Base-by-base conservation (phyloP, 2,797 vertebrate species). In the Danio kyathit region DNA sequence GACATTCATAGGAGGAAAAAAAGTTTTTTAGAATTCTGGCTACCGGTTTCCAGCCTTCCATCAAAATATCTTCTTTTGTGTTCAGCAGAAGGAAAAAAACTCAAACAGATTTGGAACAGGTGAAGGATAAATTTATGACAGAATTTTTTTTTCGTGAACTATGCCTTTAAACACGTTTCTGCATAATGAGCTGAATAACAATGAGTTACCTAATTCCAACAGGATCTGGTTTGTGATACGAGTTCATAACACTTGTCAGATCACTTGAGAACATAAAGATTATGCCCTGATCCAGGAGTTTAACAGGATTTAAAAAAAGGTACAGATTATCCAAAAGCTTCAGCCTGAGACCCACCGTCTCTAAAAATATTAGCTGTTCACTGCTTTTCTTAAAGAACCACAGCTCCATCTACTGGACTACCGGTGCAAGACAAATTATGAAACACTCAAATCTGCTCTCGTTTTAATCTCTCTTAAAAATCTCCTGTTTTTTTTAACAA, bases 391-490 rank as follows among this genome's bases (percentile, higher is more conserved):
- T 6, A 71, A 71, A 79, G 46, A 61, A 44, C 66, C 66, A 79
- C 67, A 71, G 67, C 76, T 63, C 67, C 57, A 79, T 71, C 77
- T 79, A 52, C 57, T 71, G 76, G 66, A 60, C 6, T 13, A 52
- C 8, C 54, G 38, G 6, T 43, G 56, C 11, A 21, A 60, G 29
- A 70, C 12, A 14, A 59, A 46, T 2, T 11, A n/a, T 29, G 5
- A 1, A 38, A 65, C 16, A 1, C 0, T 7, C n/a, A 43, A 11
- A 56, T 17, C 16, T 54, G 17, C 38, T 69, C 29, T 29, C 0
- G 13, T 49, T 69, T 40, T 17, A 49, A 21, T 14, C 29, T 13
- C 65, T 29, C 19, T 51, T 5, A 38, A 40, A 44, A 46, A 8
- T 17, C 10, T 7, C 8, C 8, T 0, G 19, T 13, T 16, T 64